phyloP scores from a whole-genome alignment of 2,888 invertebrate species.

The Theodoxus fluviatilis region DNA sequence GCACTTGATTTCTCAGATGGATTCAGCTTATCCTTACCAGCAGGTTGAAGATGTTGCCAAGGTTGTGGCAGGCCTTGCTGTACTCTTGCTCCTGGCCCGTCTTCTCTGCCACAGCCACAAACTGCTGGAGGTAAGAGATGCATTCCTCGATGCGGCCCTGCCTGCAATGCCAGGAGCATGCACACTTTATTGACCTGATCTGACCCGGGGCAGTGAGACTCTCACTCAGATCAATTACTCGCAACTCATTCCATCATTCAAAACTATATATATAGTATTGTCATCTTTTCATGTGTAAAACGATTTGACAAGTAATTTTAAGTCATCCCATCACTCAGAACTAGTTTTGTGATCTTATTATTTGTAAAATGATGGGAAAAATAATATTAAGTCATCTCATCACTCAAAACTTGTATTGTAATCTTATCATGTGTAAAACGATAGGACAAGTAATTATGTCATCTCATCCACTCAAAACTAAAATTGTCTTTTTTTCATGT shows the following conservation, averaged over 20 bases:
- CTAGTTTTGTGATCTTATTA: too few relatives aligned
- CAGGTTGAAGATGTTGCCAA: constrained; percentile 62
- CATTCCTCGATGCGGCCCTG: constrained; percentile 60
- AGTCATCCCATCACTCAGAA: neutral
- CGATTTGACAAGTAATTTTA: neutral
- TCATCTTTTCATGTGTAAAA: neutral
- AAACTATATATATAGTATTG: neutral
- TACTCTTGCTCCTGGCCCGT: constrained; percentile 59
- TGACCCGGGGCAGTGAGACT: neutral
- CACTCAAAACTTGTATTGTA: too few relatives aligned
- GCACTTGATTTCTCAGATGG: too few relatives aligned
- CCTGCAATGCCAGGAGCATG: constrained; percentile 37
- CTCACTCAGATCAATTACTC: neutral
- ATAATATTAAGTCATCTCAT: too few relatives aligned
- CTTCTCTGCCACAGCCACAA: constrained; percentile 62
- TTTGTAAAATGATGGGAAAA: too few relatives aligned
- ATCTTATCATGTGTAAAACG: too few relatives aligned
- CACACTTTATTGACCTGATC: neutral
- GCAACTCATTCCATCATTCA: neutral
- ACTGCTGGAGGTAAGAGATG: constrained; percentile 61
- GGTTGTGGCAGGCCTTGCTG: constrained; percentile 62
- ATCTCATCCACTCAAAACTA: too few relatives aligned
- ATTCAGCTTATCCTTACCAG: constrained; percentile 60
- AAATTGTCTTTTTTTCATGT: too few relatives aligned
- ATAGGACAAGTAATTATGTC: too few relatives aligned